phyloP scores from a whole-genome alignment of 2,797 vertebrate genomes.

The Pangasius krempfi region DNA sequence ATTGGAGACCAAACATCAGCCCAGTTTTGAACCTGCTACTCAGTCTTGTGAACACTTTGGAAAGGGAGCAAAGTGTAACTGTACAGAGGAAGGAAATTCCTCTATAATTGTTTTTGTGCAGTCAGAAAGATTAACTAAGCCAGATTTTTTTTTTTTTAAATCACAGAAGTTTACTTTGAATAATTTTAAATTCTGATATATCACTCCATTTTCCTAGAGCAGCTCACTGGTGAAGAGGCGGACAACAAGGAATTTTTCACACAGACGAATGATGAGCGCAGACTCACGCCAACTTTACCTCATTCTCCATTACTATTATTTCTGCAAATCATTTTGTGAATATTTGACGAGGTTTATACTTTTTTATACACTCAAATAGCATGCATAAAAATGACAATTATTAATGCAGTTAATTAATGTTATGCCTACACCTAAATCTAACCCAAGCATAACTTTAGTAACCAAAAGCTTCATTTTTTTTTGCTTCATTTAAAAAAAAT shows the following conservation, averaged over 20 bases:
- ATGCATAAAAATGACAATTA: neutral
- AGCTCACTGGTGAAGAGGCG: neutral
- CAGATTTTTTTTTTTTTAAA: neutral
- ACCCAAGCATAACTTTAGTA: neutral
- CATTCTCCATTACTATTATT: neutral
- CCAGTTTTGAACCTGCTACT: neutral
- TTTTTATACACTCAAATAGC: neutral
- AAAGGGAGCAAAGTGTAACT: neutral
- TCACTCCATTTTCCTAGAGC: neutral
- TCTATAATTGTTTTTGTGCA: neutral
- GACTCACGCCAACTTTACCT: neutral
- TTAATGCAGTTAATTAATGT: neutral
- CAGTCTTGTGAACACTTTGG: neutral
- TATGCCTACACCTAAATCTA: neutral
- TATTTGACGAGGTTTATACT: neutral
- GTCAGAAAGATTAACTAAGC: neutral
- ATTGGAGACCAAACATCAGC: neutral
- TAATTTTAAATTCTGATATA: neutral
- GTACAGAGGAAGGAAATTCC: neutral
- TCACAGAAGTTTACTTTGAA: neutral
- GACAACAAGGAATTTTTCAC: neutral
- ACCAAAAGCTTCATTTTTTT: too few relatives aligned
- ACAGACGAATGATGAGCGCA: neutral
- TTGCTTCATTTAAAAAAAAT: neutral
- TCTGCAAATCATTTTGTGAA: neutral